Conservation (phyloP, 2,113 vertebrate species). For the Megaleporinus macrocephalus region DNA sequence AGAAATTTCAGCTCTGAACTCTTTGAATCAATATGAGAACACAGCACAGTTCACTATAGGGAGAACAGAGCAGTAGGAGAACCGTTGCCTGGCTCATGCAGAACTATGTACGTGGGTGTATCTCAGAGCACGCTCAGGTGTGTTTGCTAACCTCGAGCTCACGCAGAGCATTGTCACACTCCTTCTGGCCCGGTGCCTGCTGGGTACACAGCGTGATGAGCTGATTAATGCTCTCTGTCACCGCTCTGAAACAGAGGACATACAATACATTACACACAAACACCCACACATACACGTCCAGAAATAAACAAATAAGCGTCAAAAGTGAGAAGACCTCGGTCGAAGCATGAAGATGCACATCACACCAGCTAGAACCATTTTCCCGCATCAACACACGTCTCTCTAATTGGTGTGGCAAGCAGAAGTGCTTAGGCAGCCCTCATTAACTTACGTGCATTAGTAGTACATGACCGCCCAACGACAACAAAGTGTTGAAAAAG, state of each 20-base stretch:
- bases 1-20: slow-evolving; percentile 8
- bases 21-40: not conserved
- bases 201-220: slow-evolving; percentile 98
- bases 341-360: not conserved
- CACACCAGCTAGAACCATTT: no score
- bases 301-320: slow-evolving; percentile 48
- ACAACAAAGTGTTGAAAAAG: no score
- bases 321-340: not conserved
- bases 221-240: slow-evolving; percentile 99
- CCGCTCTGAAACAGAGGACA: slow-evolving; percentile 84
- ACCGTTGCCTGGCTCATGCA: not conserved
- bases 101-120: not conserved
- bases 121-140: not conserved
- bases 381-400: no score
- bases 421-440: no score
- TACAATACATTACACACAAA: slow-evolving; percentile 32
- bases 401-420: no score
- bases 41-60: slow-evolving; percentile 9
- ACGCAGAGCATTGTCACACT: slow-evolving; percentile 96
- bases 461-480: no score
- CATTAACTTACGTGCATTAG: no score
- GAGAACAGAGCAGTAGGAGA: slow-evolving; percentile 7
- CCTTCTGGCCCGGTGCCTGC: slow-evolving; percentile 97
- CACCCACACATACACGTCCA: slow-evolving; percentile 38
- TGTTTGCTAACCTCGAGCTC: slow-evolving; percentile 88